These are phyloP conservation scores for Microctonus brassicae DNA, from an alignment of 2,888 invertebrate genomes.

Conservation along the genomic window DNA sequence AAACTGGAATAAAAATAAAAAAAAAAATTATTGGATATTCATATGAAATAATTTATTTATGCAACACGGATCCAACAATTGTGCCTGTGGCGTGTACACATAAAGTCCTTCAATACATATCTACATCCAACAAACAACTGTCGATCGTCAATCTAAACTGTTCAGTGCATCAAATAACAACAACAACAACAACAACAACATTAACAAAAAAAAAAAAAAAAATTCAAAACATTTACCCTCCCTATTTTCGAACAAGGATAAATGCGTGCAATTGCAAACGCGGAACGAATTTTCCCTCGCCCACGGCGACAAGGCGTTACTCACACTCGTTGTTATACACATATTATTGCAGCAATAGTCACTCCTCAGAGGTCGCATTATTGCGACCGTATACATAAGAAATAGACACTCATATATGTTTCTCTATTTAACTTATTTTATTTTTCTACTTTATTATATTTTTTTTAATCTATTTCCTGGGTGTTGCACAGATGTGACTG, in stretches of 20 bases:
- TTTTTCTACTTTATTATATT: neutral
- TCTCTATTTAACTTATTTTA: neutral
- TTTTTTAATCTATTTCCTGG: neutral
- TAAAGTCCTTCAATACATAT: constrained; percentile 21
- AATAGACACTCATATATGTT: neutral
- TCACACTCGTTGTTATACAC: constrained; percentile 33
- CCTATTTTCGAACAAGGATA: constrained; percentile 10
- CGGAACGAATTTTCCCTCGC: constrained; percentile 42
- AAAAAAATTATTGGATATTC: neutral
- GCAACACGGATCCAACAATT: constrained; percentile 18
- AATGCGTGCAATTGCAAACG: constrained; percentile 25
- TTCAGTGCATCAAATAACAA: neutral
- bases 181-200: neutral
- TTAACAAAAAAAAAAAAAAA: constrained; percentile 2
- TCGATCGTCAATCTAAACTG: constrained; percentile 23
- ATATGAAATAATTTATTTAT: neutral
- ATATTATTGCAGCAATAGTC: constrained; percentile 11
- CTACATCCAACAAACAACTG: constrained; percentile 14
- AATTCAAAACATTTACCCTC: neutral
- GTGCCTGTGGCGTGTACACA: constrained; percentile 14
- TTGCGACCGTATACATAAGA: neutral
- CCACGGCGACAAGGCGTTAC: constrained; percentile 35
- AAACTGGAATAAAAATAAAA: neutral
- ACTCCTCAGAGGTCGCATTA: neutral
- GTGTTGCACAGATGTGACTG: neutral